Evolutionary conservation across 2,797 vertebrate genomes (phyloP).

Genomic region (Triplophysa bombifrons): DNA sequence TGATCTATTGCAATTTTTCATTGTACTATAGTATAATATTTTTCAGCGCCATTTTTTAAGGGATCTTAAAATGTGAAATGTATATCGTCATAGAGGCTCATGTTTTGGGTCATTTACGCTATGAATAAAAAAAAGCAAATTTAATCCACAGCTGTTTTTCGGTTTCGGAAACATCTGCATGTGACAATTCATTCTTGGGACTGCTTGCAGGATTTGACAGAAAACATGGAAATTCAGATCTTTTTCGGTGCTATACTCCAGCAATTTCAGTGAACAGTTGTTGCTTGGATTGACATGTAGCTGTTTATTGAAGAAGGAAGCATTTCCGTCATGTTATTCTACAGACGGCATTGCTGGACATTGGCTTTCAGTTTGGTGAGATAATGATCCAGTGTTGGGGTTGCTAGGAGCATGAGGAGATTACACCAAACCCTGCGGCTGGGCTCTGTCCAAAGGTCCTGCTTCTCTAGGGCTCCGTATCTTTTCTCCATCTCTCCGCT

Average conservation of each 20-base stretch:
- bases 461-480: slow-evolving; percentile 26
- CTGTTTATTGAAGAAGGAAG: slow-evolving; percentile 21
- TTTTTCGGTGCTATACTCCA: neutral
- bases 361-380: slow-evolving; percentile 24
- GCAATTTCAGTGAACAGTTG: neutral
- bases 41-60: neutral
- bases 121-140: slow-evolving; percentile 44
- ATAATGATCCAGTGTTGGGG: slow-evolving; percentile 44
- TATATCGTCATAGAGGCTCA: too few relatives aligned
- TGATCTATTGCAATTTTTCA: too few relatives aligned
- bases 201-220: slow-evolving; percentile 1
- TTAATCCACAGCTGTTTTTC: slow-evolving; percentile 27
- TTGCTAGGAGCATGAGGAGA: slow-evolving; percentile 23
- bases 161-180: slow-evolving; percentile 49
- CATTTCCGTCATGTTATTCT: neutral
- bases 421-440: slow-evolving; percentile 35
- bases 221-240: slow-evolving; percentile 9
- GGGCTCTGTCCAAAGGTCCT: slow-evolving; percentile 3
- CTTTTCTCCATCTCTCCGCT: slow-evolving; percentile 22
- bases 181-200: slow-evolving; percentile 45
- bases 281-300: slow-evolving; percentile 11
- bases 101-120: neutral
- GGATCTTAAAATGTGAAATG: neutral
- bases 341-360: slow-evolving; percentile 32
- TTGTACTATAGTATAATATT: too few relatives aligned